These are phyloP conservation scores for Mesochorus sp. DNA, from an alignment of 2,888 invertebrate species.

Conservation along the genomic window DNA sequence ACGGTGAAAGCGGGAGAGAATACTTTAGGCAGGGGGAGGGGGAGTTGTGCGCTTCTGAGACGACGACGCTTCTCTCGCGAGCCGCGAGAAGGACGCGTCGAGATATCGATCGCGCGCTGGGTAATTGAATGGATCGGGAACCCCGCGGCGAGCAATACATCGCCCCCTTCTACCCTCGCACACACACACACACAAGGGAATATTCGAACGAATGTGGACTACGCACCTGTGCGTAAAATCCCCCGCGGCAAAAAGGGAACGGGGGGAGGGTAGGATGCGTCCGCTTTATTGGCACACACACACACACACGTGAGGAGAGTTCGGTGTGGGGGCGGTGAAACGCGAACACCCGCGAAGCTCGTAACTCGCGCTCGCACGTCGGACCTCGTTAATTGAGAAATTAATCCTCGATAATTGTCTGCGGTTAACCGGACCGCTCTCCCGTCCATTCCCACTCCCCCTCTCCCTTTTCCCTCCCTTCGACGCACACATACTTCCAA, in stretches of 20 bases:
- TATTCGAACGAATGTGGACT: slow-evolving; percentile 3
- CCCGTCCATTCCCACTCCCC: slow-evolving; percentile 4
- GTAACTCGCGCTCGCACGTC: slow-evolving; percentile 62
- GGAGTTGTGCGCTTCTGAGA: slow-evolving; percentile 23
- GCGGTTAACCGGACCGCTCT: slow-evolving; percentile 52
- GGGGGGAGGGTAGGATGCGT: slow-evolving; percentile 13
- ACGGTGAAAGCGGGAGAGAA: slow-evolving; percentile 21
- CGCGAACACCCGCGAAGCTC: slow-evolving; percentile 68
- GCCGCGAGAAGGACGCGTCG: slow-evolving; percentile 67
- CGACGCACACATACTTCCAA: neutral
- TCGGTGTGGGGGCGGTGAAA: slow-evolving; percentile 19
- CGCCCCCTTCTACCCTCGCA: neutral
- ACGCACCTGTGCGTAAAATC: slow-evolving; percentile 55
- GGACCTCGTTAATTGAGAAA: slow-evolving; percentile 72
- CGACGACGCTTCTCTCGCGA: slow-evolving; percentile 52
- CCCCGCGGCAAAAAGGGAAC: slow-evolving; percentile 5
- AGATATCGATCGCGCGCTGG: slow-evolving; percentile 78
- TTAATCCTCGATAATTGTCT: slow-evolving; percentile 71
- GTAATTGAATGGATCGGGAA: slow-evolving; percentile 79
- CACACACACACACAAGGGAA: neutral
- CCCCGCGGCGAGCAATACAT: slow-evolving; percentile 67
- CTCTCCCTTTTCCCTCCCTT: neutral
- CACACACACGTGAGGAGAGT: slow-evolving; percentile 25
- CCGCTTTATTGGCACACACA: slow-evolving; percentile 46
- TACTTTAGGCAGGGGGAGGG: slow-evolving; percentile 33